Evolutionary conservation across 2,888 invertebrate species (phyloP).

Genomic region (Drosophila nigricruria): DNA sequence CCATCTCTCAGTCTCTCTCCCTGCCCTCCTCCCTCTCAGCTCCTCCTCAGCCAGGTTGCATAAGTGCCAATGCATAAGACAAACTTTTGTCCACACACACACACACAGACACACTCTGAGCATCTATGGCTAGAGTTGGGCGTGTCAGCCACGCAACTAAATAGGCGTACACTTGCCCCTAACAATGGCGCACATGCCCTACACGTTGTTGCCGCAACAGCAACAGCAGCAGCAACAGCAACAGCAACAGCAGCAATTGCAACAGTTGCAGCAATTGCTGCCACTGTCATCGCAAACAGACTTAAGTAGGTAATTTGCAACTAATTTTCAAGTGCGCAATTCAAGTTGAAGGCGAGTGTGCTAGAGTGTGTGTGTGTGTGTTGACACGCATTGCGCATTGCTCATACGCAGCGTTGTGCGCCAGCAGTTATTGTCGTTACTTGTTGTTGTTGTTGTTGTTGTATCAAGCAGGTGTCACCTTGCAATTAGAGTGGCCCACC

Average conservation of each 20-base stretch:
- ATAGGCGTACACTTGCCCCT: conserved; percentile 36
- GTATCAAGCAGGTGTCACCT: conserved; percentile 38
- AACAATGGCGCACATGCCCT: conserved; percentile 72
- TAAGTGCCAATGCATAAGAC: conserved; percentile 76
- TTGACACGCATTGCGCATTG: conserved; percentile 48
- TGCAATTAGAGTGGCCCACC: conserved; percentile 33
- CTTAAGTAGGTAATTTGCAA: conserved; percentile 81
- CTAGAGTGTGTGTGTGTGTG: conserved; percentile 2
- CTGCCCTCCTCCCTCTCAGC: background rate
- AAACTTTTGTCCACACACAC: conserved; percentile 60
- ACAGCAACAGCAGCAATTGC: conserved; percentile 12
- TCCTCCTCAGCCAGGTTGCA: conserved; percentile 48
- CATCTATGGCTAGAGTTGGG: conserved; percentile 44
- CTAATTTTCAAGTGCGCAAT: conserved; percentile 75
- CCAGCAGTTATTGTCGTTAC: conserved; percentile 19
- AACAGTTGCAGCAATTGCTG: conserved; percentile 20
- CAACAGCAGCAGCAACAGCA: conserved; percentile 20
- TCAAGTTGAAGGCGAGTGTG: conserved; percentile 48
- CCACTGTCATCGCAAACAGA: conserved; percentile 65
- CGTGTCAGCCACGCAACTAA: conserved; percentile 68
- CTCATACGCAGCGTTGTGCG: conserved; percentile 55
- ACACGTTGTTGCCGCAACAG: conserved; percentile 39
- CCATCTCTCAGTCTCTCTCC: background rate
- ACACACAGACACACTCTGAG: background rate
- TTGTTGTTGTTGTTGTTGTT: background rate